A percentile compares a stretch with the other conserved stretches of the same genome.
These are phyloP conservation scores for Meles meles DNA, from an alignment of 2,113 vertebrate species.

Conservation along the genomic window DNA sequence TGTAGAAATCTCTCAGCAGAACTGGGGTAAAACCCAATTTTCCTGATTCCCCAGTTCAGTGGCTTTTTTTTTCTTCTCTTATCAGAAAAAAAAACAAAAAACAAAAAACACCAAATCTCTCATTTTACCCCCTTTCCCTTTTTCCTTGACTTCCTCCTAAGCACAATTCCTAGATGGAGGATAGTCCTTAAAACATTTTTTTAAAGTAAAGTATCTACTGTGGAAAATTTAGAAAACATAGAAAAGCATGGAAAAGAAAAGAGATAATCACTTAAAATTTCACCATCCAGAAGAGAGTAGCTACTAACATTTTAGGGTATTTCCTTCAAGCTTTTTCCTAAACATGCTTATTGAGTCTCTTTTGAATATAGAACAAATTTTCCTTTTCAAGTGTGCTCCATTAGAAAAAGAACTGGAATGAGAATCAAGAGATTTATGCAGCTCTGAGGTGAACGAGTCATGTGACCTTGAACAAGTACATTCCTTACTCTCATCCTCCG, in stretches of 20 bases:
- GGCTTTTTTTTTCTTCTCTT: not conserved
- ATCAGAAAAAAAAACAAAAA: not conserved
- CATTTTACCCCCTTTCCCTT: not conserved
- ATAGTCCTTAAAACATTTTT: not conserved
- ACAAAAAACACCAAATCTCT: not conserved
- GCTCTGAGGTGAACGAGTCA: not conserved
- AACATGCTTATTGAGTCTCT: not conserved
- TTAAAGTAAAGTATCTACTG: not conserved
- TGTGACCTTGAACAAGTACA: not conserved
- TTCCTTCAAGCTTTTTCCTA: constrained; percentile 2
- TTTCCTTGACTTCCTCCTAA: not conserved
- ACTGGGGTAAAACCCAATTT: constrained; percentile 1
- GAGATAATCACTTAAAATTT: not conserved
- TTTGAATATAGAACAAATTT: not conserved
- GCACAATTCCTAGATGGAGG: not conserved
- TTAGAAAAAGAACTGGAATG: not conserved
- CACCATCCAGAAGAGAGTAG: not conserved
- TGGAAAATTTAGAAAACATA: constrained; percentile 5
- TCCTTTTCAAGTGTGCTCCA: not conserved
- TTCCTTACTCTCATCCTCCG: not conserved
- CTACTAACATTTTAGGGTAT: not conserved
- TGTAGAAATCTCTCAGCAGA: not conserved
- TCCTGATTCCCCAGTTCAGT: not conserved
- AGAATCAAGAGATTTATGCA: not conserved
- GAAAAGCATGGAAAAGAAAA: not conserved